These are phyloP conservation scores for Cetonia aurata DNA, from an alignment of 2,888 invertebrate species.

Conservation along the genomic window DNA sequence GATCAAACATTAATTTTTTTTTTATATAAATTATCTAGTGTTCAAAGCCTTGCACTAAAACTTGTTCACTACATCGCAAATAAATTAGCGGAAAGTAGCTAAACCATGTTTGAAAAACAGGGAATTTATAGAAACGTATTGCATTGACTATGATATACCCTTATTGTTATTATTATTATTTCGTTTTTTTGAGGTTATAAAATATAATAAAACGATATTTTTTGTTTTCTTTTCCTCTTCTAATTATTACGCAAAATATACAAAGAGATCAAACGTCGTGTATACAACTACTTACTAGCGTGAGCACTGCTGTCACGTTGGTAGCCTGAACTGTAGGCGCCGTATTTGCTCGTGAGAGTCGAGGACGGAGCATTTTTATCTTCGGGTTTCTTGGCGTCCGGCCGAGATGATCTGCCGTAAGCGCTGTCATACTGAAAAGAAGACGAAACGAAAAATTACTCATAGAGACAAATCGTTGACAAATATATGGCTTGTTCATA, in stretches of 20 bases:
- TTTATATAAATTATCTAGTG: too few relatives aligned
- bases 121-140: too few relatives aligned
- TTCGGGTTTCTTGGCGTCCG: conserved; percentile 57
- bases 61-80: too few relatives aligned
- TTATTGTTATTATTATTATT: too few relatives aligned
- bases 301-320: conserved; percentile 55
- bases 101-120: too few relatives aligned
- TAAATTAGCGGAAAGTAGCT: too few relatives aligned
- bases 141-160: too few relatives aligned
- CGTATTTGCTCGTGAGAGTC: conserved; percentile 59
- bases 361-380: conserved; percentile 56
- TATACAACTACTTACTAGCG: conserved; percentile 49
- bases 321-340: conserved; percentile 57
- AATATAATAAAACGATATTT: conserved; percentile 31
- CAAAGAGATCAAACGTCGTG: neutral
- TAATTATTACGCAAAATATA: neutral
- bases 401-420: conserved; percentile 55
- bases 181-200: too few relatives aligned
- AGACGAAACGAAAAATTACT: conserved; percentile 34
- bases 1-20: too few relatives aligned
- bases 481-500: neutral
- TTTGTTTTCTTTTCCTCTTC: too few relatives aligned
- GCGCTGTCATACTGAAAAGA: conserved; percentile 60
- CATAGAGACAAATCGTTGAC: conserved; percentile 1
- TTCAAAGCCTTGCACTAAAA: too few relatives aligned